These are phyloP conservation scores for Cricetomys ansorgei DNA, from an alignment of 2,113 vertebrate species.

Conservation along the genomic window DNA sequence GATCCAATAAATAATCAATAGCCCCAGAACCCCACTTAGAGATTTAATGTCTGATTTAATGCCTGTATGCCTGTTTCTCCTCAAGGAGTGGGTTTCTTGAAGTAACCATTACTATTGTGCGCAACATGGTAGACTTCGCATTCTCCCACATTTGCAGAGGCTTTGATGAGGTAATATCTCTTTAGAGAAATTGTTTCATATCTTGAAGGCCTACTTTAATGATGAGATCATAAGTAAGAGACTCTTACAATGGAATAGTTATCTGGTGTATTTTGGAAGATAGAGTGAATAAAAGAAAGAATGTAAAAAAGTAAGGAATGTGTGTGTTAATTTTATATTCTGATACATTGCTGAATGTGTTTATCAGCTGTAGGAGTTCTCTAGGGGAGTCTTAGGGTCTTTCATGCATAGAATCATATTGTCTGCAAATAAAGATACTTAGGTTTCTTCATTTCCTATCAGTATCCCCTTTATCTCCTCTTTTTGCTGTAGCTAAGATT, in stretches of 20 bases:
- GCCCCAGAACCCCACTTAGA: neutral
- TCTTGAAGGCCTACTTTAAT: neutral
- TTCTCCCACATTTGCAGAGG: neutral
- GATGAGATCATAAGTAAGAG: neutral
- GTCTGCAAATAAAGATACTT: neutral
- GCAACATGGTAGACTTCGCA: neutral
- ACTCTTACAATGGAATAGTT: neutral
- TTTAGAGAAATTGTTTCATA: neutral
- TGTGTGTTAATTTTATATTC: neutral
- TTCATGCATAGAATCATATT: neutral
- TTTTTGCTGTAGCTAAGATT: neutral
- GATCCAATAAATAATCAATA: conserved; percentile 19
- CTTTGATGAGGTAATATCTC: neutral
- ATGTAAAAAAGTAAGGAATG: neutral
- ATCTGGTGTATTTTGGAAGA: neutral
- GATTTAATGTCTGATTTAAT: neutral
- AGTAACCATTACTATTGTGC: neutral
- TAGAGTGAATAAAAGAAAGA: neutral
- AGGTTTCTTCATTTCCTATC: neutral
- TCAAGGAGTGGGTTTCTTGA: neutral
- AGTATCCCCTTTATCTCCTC: neutral
- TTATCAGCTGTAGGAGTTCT: neutral
- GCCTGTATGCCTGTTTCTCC: neutral
- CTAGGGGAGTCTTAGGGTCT: neutral
- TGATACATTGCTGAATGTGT: neutral